Percentiles rank a stretch among this genome's conserved stretches.
Conservation (phyloP, 2,113 vertebrate genomes). For the Theristicus caerulescens region DNA sequence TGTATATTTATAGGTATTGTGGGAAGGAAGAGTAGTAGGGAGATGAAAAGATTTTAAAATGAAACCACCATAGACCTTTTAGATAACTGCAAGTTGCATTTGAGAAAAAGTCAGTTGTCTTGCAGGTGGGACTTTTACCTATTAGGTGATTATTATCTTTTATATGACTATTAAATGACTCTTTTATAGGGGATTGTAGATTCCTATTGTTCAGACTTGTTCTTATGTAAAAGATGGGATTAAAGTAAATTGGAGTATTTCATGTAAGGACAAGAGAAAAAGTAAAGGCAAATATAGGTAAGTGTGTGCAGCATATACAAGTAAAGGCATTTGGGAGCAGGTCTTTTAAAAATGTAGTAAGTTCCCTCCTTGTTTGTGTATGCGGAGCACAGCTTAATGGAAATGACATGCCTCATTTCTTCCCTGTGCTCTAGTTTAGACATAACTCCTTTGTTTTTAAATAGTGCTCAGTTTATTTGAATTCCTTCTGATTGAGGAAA, state of each 20-base stretch:
- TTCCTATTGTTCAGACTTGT: not conserved
- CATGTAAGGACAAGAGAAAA: not conserved
- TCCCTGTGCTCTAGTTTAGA: not conserved
- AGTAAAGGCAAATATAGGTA: not conserved
- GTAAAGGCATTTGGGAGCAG: not conserved
- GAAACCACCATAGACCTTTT: not conserved
- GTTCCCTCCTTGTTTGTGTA: not conserved
- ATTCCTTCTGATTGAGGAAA: not conserved
- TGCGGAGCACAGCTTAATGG: not conserved
- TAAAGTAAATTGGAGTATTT: not conserved
- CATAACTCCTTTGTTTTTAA: not conserved
- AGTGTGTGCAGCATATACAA: not conserved
- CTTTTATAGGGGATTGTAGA: not conserved
- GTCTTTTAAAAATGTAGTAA: not conserved
- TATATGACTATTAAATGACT: not conserved
- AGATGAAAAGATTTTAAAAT: not conserved
- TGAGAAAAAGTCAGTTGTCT: not conserved
- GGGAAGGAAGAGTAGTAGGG: not conserved
- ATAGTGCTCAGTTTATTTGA: not conserved
- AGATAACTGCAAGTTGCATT: not conserved
- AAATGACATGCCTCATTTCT: constrained; percentile 14
- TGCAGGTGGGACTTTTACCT: not conserved
- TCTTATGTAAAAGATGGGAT: not conserved
- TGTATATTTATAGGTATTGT: not conserved
- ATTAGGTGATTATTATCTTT: not conserved